A percentile compares a stretch with the other conserved stretches of the same genome.
Conservation (phyloP, 1,140 invertebrate species). For the Lepidostoma basale region DNA sequence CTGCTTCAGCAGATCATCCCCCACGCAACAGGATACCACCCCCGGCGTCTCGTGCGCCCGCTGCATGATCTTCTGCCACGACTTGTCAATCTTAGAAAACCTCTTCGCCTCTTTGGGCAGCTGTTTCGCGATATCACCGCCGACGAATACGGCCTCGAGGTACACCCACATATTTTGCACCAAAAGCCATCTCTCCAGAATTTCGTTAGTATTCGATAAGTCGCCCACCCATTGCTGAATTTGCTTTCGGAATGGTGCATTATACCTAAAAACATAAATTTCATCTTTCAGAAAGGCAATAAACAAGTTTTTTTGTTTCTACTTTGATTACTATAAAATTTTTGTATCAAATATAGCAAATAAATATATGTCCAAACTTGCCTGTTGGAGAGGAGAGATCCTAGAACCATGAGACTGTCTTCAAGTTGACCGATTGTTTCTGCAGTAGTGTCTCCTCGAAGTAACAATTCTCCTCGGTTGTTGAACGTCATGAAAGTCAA, state of each 20-base stretch:
- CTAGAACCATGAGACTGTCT: conserved; percentile 94
- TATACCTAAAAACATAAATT: conserved; percentile 74
- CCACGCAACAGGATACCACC: conserved; percentile 94
- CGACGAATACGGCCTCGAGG: conserved; percentile 96
- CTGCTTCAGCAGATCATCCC: conserved; percentile 91
- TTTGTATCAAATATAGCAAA: neutral
- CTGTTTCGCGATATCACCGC: conserved; percentile 97
- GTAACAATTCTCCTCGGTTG: conserved; percentile 88
- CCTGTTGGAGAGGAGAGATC: conserved; percentile 90
- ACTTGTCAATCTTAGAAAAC: conserved; percentile 97
- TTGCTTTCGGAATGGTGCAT: conserved; percentile 94
- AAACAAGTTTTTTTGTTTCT: neutral
- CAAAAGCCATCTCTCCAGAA: conserved; percentile 93
- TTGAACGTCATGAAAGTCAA: conserved; percentile 95
- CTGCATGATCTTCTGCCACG: conserved; percentile 98
- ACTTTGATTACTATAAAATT: neutral
- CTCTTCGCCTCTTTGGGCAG: conserved; percentile 92
- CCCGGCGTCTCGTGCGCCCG: conserved; percentile 92
- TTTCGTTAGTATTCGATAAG: conserved; percentile 95
- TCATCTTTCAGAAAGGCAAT: neutral
- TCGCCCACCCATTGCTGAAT: conserved; percentile 96
- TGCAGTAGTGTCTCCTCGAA: conserved; percentile 91
- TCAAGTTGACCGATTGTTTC: conserved; percentile 94
- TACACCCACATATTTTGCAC: conserved; percentile 99
- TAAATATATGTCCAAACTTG: conserved; percentile 48